A percentile compares a stretch with the other conserved stretches of the same genome.
Evolutionary conservation across 2,113 vertebrate species (phyloP).

Genomic region (Synodontis membranacea): DNA sequence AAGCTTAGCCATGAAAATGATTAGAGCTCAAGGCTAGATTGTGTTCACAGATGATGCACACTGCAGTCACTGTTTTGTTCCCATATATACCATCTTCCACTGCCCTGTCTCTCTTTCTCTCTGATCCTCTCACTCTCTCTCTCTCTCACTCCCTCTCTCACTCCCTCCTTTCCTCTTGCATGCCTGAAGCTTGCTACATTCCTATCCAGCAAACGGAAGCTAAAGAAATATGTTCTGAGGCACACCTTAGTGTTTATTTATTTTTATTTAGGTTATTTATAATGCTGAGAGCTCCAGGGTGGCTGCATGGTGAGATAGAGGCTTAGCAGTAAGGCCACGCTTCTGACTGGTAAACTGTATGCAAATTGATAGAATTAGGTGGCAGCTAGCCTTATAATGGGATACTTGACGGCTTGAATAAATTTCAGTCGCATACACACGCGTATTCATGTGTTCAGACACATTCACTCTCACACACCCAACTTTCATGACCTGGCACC

Average conservation of each 20-base stretch:
- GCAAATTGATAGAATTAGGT: conserved; percentile 64
- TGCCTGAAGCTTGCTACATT: conserved; percentile 36
- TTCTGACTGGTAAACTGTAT: conserved; percentile 57
- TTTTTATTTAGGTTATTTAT: conserved; percentile 52
- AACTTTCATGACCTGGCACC: conserved; percentile 17
- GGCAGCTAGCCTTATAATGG: conserved; percentile 61
- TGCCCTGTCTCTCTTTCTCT: not conserved
- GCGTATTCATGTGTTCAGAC: conserved; percentile 15
- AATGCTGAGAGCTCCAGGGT: conserved; percentile 44
- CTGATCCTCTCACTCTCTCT: not conserved
- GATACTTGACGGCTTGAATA: conserved; percentile 61
- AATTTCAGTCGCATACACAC: conserved; percentile 61
- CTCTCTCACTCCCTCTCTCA: not conserved
- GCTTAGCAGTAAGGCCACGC: conserved; percentile 12
- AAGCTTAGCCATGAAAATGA: conserved; percentile 18
- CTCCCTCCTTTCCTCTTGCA: conserved; percentile 21
- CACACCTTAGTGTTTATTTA: conserved; percentile 45
- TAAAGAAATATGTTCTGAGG: conserved; percentile 42
- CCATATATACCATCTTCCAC: not conserved
- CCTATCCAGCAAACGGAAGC: conserved; percentile 21
- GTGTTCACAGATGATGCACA: conserved; percentile 20
- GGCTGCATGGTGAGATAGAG: conserved; percentile 61
- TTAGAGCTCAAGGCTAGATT: conserved; percentile 22
- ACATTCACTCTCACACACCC: conserved; percentile 17
- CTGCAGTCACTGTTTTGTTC: conserved; percentile 31